A percentile compares a stretch with the other conserved stretches of the same genome.
These are phyloP conservation scores for Stercorarius parasiticus DNA, from an alignment of 2,113 vertebrate species.

Conservation along the genomic window DNA sequence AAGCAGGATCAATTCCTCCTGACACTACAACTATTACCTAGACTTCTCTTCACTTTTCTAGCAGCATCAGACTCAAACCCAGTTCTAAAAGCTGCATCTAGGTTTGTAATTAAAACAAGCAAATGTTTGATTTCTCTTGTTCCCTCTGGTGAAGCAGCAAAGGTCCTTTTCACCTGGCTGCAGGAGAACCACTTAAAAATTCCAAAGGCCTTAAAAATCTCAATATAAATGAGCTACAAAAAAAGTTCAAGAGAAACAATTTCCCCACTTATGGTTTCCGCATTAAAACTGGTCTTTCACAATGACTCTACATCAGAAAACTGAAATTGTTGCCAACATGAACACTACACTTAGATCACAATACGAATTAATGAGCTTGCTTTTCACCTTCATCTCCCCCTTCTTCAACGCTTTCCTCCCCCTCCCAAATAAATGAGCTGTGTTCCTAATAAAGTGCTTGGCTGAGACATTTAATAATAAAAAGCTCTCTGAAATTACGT, in stretches of 20 bases:
- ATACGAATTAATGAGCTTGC: conserved; percentile 47
- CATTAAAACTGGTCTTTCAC: background rate
- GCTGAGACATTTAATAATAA: conserved; percentile 47
- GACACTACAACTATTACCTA: background rate
- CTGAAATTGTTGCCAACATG: conserved; percentile 7
- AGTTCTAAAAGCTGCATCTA: background rate
- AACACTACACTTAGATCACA: conserved; percentile 32
- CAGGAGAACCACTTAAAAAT: background rate
- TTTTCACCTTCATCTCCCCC: conserved; percentile 32
- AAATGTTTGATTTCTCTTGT: background rate
- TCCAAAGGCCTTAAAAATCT: background rate
- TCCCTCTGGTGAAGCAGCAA: background rate
- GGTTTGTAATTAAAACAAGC: background rate
- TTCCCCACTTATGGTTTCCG: background rate
- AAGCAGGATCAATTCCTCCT: background rate
- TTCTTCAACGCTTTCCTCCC: background rate
- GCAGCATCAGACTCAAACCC: background rate
- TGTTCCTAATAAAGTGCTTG: conserved; percentile 13
- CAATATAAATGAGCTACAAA: background rate
- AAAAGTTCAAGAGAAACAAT: background rate
- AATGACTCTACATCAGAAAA: conserved; percentile 22
- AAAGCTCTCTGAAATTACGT: conserved; percentile 59
- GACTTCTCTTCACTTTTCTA: background rate
- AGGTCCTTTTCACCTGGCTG: background rate
- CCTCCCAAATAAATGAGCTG: conserved; percentile 21